Percentiles rank a stretch among this genome's conserved stretches.
phyloP scores from a whole-genome alignment of 2,797 vertebrate genomes.

The Schizopygopsis malacanthus region DNA sequence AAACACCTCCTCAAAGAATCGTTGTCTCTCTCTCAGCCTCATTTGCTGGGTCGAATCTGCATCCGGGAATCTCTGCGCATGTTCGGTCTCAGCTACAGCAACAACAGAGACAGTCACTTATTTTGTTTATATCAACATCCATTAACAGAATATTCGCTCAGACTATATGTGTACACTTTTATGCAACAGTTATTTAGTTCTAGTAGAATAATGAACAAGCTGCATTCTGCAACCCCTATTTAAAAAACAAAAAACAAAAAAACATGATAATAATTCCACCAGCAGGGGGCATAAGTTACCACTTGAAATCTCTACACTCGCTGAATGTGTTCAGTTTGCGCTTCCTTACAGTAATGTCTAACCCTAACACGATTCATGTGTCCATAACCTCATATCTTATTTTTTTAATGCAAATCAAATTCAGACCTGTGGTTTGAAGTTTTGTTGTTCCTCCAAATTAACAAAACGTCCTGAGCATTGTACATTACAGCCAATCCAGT shows the following conservation, averaged over 20 bases:
- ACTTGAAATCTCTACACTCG: not conserved
- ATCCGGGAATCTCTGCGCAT: conserved; percentile 75
- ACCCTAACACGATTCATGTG: not conserved
- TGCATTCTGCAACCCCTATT: not conserved
- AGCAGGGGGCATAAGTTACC: conserved; percentile 54
- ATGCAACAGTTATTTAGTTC: not conserved
- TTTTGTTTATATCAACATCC: not conserved
- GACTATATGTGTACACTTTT: no score
- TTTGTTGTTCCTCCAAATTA: not conserved
- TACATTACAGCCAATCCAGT: conserved; percentile 59
- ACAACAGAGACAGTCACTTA: not conserved
- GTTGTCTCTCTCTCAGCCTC: conserved; percentile 89
- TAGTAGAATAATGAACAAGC: not conserved
- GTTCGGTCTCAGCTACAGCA: conserved; percentile 79
- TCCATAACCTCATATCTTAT: not conserved
- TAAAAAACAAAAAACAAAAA: not conserved
- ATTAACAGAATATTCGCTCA: not conserved
- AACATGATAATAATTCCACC: conserved; percentile 18
- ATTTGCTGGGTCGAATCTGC: conserved; percentile 86
- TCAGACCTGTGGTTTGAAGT: not conserved
- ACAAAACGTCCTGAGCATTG: not conserved
- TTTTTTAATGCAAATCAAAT: not conserved
- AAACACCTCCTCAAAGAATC: conserved; percentile 96
- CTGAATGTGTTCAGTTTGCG: not conserved
- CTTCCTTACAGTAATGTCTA: not conserved